Conservation (phyloP, 2,888 invertebrate genomes). For the Eupithecia inturbata region DNA sequence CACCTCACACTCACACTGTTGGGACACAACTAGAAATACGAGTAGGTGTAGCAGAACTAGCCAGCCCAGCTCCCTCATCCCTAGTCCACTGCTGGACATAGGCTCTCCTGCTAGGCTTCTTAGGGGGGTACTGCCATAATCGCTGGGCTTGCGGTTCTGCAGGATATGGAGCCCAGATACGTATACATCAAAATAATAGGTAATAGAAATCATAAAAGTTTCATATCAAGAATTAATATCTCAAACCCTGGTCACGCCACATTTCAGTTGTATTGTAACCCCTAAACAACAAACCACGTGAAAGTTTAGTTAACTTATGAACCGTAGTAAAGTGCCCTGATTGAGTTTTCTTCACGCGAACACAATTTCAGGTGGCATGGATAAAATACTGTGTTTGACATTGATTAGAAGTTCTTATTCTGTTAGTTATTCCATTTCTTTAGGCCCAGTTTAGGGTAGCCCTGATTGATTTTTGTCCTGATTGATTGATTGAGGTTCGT, state of each 20-base stretch:
- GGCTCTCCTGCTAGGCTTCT: background rate
- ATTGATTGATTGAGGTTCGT: too few relatives aligned
- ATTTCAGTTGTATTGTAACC: constrained; percentile 17
- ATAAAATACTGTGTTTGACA: background rate
- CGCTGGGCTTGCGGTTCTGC: background rate
- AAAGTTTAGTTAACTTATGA: constrained; percentile 22
- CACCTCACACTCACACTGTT: background rate
- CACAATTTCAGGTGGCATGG: constrained; percentile 26
- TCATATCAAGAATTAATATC: constrained; percentile 17
- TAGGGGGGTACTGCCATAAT: background rate
- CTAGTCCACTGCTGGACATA: background rate
- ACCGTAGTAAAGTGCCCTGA: constrained; percentile 31
- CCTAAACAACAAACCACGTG: constrained; percentile 23
- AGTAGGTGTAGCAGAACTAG: too few relatives aligned
- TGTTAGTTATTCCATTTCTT: background rate
- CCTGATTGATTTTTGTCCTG: too few relatives aligned
- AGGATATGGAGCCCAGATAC: background rate
- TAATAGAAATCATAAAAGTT: constrained; percentile 12
- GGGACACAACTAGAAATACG: too few relatives aligned
- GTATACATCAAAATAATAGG: background rate
- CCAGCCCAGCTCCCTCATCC: too few relatives aligned
- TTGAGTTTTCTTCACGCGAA: constrained; percentile 41
- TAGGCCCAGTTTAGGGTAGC: too few relatives aligned
- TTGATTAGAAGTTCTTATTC: background rate
- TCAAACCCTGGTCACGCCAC: constrained; percentile 6